A percentile compares a stretch with the other conserved stretches of the same genome.
Evolutionary conservation across 2,113 vertebrate genomes (phyloP).

Genomic region (Apeltes quadracus): DNA sequence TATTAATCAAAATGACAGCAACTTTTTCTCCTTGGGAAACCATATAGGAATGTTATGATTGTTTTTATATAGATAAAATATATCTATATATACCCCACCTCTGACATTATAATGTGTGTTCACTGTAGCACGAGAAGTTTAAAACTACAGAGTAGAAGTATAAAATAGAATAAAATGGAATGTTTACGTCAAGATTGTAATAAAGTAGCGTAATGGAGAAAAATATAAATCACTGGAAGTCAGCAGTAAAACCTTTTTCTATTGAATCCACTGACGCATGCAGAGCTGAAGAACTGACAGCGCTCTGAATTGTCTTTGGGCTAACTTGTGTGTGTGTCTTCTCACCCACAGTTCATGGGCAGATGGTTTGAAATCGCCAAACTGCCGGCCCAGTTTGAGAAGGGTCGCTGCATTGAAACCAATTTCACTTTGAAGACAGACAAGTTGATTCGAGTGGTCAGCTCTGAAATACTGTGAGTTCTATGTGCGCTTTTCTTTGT

Average conservation of each 20-base stretch:
- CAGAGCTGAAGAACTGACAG: conserved; percentile 13
- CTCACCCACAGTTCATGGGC: conserved; percentile 78
- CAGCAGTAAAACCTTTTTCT: conserved; percentile 3
- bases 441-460: conserved; percentile 73
- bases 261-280: conserved; percentile 20
- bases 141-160: too few species aligned
- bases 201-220: not conserved
- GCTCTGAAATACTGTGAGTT: conserved; percentile 82
- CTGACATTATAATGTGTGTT: not conserved
- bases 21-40: not conserved
- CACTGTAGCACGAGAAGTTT: too few species aligned
- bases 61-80: too few species aligned
- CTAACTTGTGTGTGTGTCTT: conserved; percentile 34
- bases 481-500: conserved; percentile 9
- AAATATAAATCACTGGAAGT: not conserved
- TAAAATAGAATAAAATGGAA: not conserved
- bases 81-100: too few species aligned
- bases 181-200: not conserved
- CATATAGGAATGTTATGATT: not conserved
- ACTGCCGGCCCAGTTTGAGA: conserved; percentile 82
- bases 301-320: conserved; percentile 23
- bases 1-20: not conserved
- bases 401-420: conserved; percentile 80
- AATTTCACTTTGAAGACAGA: conserved; percentile 77
- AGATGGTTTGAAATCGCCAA: conserved; percentile 83